Evolutionary conservation across 2,797 vertebrate genomes (phyloP).

Genomic region (Cuculus canorus): DNA sequence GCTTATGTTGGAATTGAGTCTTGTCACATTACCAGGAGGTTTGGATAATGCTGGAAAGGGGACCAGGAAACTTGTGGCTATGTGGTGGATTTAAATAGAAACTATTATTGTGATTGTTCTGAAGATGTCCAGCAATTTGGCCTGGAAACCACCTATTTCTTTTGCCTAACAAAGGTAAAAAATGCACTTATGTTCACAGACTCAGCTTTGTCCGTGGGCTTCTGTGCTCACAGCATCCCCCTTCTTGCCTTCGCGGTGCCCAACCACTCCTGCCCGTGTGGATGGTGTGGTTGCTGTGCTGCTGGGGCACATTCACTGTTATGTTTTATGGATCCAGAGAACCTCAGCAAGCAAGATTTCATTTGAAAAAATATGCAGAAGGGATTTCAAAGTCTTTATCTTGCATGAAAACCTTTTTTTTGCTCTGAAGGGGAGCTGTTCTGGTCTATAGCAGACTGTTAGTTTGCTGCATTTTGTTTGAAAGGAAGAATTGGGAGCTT

Average conservation of each 20-base stretch:
- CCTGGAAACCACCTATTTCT: background rate
- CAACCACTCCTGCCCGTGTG: background rate
- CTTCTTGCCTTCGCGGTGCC: background rate
- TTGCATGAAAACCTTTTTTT: background rate
- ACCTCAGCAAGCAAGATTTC: background rate
- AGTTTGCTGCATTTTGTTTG: background rate
- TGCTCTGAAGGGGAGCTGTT: background rate
- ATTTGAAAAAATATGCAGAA: background rate
- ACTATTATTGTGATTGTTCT: background rate
- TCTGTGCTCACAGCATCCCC: background rate
- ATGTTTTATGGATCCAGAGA: background rate
- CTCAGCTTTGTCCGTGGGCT: background rate
- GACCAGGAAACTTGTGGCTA: background rate
- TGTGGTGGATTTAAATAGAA: background rate
- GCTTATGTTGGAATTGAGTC: background rate
- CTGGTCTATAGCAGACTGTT: no score
- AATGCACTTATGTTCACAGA: background rate
- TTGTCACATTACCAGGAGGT: background rate
- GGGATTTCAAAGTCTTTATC: background rate
- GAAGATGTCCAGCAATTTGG: background rate
- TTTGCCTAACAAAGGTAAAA: background rate
- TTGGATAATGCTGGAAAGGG: background rate
- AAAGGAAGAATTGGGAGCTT: background rate
- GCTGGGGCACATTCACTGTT: background rate
- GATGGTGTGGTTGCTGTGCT: rapidly evolving